These are phyloP conservation scores for Eupithecia insigniata DNA, from an alignment of 2,888 invertebrate species.

Conservation along the genomic window DNA sequence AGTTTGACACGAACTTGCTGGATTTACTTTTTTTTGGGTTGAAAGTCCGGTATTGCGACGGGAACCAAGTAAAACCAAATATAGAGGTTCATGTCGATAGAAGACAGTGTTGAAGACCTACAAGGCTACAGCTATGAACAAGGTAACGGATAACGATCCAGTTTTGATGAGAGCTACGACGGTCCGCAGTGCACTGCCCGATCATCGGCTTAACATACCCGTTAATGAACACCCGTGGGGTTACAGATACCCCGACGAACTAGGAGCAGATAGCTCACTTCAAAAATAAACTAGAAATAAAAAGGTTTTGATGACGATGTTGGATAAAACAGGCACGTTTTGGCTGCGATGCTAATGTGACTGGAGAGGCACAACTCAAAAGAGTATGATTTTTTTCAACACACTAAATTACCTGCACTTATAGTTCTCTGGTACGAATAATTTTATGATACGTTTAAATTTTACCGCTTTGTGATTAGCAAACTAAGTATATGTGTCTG, in stretches of 20 bases:
- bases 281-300: background rate
- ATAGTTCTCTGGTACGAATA: no score
- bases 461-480: no score
- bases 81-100: no score
- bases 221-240: conserved; percentile 71
- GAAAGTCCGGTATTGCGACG: no score
- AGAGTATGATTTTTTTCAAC: no score
- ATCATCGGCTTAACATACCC: conserved; percentile 76
- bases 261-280: conserved; percentile 28
- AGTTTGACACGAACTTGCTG: no score
- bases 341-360: background rate
- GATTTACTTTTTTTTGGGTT: no score
- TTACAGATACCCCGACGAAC: conserved; percentile 21
- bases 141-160: conserved; percentile 11
- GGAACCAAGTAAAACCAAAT: no score
- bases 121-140: background rate
- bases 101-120: background rate
- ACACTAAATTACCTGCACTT: no score
- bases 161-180: conserved; percentile 31
- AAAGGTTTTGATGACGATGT: background rate
- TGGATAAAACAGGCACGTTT: no score
- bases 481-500: no score
- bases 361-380: background rate
- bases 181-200: conserved; percentile 48
- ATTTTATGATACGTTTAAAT: no score